Base-by-base conservation (phyloP, 2,797 vertebrate genomes). In the Acropternis orthonyx region DNA sequence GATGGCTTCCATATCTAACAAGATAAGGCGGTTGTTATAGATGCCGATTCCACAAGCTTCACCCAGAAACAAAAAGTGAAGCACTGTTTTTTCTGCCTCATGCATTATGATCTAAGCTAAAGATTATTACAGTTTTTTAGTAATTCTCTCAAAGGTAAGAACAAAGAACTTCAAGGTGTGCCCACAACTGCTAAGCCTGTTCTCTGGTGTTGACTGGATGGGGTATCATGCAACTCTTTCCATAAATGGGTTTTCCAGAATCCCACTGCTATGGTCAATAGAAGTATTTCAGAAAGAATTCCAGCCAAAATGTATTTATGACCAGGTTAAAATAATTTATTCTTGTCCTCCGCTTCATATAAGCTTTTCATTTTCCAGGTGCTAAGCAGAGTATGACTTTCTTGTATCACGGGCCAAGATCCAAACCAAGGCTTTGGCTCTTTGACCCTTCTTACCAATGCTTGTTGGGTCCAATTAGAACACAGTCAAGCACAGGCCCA, bases 401-500 rank as follows among this genome's bases (percentile, higher is more conserved):
- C 26, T 17, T 48, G 16, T 39, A 48, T 58, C 54, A 12, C 3
- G 48, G 43, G 24, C 54, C 54, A 88, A 88, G 51, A 78, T 65
- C 23, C 76, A 88, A 88, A 41, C 30, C 28, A 88, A 88, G 26
- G 7, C 36, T 88, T 92, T 90, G 62, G n/a, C 28, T 90, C 36
- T 78, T 90, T 90, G 85, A 84, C 85, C 73, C 30, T 55, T 72
- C 41, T 81, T 88, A 44, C 76, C 58, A 59, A 34, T 18, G 14
- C 13, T 93, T 88, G n/a, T 90, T 88, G 78, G 12, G 89, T 95
- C 81, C 87, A 95, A 92, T 95, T 94, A 95, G 34, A 26, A 73
- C 63, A 52, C 71, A 89, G 63, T 61, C 76, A 86, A 92, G 43
- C 58, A 78, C 16, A 69, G 69, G 43, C 81, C 78, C 69, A 62